A percentile compares a stretch with the other conserved stretches of the same genome.
phyloP scores from a whole-genome alignment of 2,888 invertebrate species.

The Apotomis turbidana region DNA sequence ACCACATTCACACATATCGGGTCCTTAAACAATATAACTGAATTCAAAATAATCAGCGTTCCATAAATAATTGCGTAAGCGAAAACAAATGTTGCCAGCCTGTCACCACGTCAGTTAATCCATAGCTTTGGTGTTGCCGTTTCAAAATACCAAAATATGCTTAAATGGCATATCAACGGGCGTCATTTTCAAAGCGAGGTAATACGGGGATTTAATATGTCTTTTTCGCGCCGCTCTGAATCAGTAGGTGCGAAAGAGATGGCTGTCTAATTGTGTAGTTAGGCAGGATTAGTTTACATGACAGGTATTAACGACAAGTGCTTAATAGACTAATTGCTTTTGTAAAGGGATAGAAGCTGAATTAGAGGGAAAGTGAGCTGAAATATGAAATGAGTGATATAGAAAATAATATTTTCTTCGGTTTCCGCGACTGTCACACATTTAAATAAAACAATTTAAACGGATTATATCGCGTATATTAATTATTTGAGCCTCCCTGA shows the following conservation, averaged over 20 bases:
- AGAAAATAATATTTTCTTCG: too few species aligned
- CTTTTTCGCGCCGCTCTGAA: slow-evolving; percentile 28
- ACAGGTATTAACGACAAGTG: slow-evolving; percentile 18
- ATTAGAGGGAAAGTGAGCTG: not conserved
- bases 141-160: slow-evolving; percentile 47
- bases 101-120: slow-evolving; percentile 58
- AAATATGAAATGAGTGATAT: too few species aligned
- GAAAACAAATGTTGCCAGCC: slow-evolving; percentile 54
- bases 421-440: too few species aligned
- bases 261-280: slow-evolving; percentile 14
- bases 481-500: too few species aligned
- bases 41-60: slow-evolving; percentile 16
- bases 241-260: slow-evolving; percentile 22
- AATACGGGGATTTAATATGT: slow-evolving; percentile 32
- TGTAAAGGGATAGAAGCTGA: not conserved
- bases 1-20: not conserved
- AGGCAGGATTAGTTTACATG: slow-evolving; percentile 21
- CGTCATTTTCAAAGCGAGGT: slow-evolving; percentile 44
- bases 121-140: slow-evolving; percentile 55
- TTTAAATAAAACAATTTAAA: too few species aligned
- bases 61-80: slow-evolving; percentile 20
- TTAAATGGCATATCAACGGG: slow-evolving; percentile 46
- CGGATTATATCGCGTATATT: too few species aligned
- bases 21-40: slow-evolving; percentile 6
- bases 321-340: slow-evolving; percentile 25